Base-by-base conservation (phyloP, 2,888 invertebrate species). In the Caenorhabditis sp. region DNA sequence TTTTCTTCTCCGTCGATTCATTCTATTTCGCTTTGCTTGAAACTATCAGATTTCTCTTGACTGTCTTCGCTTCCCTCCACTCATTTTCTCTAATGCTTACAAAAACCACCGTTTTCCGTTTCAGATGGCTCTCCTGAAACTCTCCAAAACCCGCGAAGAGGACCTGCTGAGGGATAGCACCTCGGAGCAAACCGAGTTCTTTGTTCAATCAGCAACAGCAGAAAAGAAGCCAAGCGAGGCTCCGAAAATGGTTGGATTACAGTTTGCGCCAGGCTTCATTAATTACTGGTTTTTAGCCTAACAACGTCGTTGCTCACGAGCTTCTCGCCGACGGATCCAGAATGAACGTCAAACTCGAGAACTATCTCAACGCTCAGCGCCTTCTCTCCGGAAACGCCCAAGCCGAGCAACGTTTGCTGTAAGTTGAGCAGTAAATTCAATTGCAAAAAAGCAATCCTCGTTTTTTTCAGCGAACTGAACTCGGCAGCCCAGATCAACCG, bases 401-500 rank as follows among this genome's bases (percentile, higher is more conserved):
- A 73, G 87, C 91, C 28, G 90, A 91, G 70, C 89, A 91, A 63
- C 82, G 86, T 56, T 77, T 90, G 64, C 69, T 89, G 91, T 91
- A 74, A 82, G 89, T n/a, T 54, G n/a, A n/a, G 4, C 31, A 31
- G 31, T 31, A n/a, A n/a, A n/a, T n/a, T n/a, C n/a, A n/a, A n/a
- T n/a, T n/a, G n/a, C n/a, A n/a, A n/a, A n/a, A n/a, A n/a, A n/a
- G n/a, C n/a, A n/a, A n/a, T n/a, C n/a, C n/a, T n/a, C 26, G 22
- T 54, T n/a, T 44, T 41, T 85, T 89, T 80, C 77, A 91, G 90
- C 22, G 91, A 91, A 74, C 80, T 91, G 47, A 84, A 88, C 80
- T 77, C 88, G 26, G 90, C 91, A 8, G 76, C 89, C n/a, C 89
- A 91, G 69, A 89, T 91, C 79, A 91, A 89, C 80, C 91, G 91